Base-by-base conservation (phyloP, 2,113 vertebrate species). In the Elachura formosa region DNA sequence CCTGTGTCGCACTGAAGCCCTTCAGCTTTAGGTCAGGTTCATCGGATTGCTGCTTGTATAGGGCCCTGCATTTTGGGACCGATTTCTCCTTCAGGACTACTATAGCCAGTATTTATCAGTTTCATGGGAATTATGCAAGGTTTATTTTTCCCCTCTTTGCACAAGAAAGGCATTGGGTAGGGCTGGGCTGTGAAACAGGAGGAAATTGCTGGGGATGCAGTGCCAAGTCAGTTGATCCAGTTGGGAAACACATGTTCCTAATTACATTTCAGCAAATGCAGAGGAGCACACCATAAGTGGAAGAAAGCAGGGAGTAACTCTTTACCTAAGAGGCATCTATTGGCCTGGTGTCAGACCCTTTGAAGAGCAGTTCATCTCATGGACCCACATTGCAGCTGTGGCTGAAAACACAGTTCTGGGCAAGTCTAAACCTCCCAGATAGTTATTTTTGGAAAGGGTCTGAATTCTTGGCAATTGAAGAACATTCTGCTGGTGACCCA, bases 201-300 rank as follows among this genome's bases (percentile, higher is more conserved):
- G 61, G 85, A 92, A 86, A 93, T 72, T 78, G 72, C 80, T 87
- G 68, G 55, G 36, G 61, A 43, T 81, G 64, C 59, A 84, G 31
- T 87, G 91, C 79, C 74, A 87, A 88, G 55, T 74, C 88, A 86
- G 73, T 71, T 59, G 64, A 90, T 81, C 14, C 59, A 64, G 43
- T 87, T 94, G 94, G 48, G 52, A 92, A 94, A 95, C 31, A 28
- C 21, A 49, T 46, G 51, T n/a, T 91, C 78, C 41, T 93, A 79
- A 88, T 88, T 54, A 79, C 4, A 7, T 68, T 89, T 72, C 69
- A 75, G 34, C 46, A 62, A 75, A 55, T 43, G 38, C 24, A 82
- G 48, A 67, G 29, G 45, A 92, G 64, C 0, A 8, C 17, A 43
- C 36, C 3, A 5, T 40, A 51, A 73, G 26, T 14, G 29, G 69